These are phyloP conservation scores for Operophtera brumata DNA, from an alignment of 2,888 invertebrate species.

Conservation along the genomic window DNA sequence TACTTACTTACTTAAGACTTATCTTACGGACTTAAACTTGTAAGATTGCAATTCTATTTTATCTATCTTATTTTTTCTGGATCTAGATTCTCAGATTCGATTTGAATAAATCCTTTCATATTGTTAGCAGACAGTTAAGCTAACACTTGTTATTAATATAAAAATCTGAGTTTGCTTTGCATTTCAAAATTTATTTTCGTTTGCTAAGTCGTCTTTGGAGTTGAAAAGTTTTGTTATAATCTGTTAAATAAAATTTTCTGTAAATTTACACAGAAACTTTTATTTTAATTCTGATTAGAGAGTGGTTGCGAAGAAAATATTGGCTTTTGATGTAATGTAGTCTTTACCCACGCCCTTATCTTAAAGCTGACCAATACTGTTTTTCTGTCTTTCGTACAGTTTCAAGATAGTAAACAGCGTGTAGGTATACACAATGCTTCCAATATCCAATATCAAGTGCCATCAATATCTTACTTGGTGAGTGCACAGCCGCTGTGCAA, in stretches of 20 bases:
- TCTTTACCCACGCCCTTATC: no score
- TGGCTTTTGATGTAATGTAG: no score
- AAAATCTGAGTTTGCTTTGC: slow-evolving; percentile 8
- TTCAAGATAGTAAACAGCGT: slow-evolving; percentile 13
- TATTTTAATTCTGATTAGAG: no score
- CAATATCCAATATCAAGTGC: slow-evolving; percentile 23
- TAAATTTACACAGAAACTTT: neutral
- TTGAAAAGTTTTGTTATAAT: slow-evolving; percentile 14
- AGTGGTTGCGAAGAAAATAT: no score
- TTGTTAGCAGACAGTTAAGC: slow-evolving; percentile 19
- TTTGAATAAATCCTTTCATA: slow-evolving; percentile 27
- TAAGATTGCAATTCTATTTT: slow-evolving; percentile 42
- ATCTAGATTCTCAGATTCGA: slow-evolving; percentile 24
- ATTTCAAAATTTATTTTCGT: slow-evolving; percentile 11
- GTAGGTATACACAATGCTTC: slow-evolving; percentile 8
- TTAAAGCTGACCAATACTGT: no score
- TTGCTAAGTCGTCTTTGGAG: slow-evolving; percentile 11
- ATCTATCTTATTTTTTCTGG: slow-evolving; percentile 22
- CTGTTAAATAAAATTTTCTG: neutral
- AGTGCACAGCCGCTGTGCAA: slow-evolving; percentile 48
- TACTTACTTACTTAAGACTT: slow-evolving; percentile 52
- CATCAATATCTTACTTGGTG: slow-evolving; percentile 32
- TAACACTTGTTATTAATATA: slow-evolving; percentile 22
- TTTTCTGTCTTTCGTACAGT: neutral
- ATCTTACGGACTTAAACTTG: slow-evolving; percentile 47